Evolutionary conservation across 2,888 invertebrate genomes (phyloP).

Genomic region (Kuschelorhynchus macadamiae): DNA sequence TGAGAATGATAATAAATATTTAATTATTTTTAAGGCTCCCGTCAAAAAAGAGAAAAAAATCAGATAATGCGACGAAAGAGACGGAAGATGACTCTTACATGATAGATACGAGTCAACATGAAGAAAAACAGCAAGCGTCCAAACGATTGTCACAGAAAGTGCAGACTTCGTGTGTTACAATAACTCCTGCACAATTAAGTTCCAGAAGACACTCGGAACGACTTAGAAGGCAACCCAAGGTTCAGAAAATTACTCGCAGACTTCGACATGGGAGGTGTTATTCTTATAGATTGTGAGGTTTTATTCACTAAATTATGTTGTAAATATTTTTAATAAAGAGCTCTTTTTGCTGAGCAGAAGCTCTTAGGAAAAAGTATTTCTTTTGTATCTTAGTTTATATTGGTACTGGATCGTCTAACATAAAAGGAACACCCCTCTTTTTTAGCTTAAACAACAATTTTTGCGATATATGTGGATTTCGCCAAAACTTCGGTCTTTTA

Average conservation of each 20-base stretch:
- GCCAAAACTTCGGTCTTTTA: too few species aligned
- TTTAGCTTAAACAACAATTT: too few species aligned
- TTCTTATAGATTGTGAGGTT: conserved; percentile 35
- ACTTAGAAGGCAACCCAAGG: background rate
- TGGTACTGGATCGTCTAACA: too few species aligned
- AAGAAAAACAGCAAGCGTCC: background rate
- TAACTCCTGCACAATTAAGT: background rate
- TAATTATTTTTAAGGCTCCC: conserved; percentile 1
- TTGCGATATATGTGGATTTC: too few species aligned
- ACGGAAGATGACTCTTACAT: background rate
- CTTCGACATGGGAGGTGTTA: conserved; percentile 37
- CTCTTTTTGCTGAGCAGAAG: too few species aligned
- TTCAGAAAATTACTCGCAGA: conserved; percentile 39
- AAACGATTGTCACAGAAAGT: too few species aligned
- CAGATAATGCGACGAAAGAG: background rate
- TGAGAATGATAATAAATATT: too few species aligned
- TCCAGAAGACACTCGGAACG: conserved; percentile 4
- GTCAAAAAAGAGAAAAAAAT: conserved; percentile 26
- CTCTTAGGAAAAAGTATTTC: background rate
- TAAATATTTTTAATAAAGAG: conserved; percentile 19
- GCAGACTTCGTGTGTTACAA: too few species aligned
- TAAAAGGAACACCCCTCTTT: too few species aligned
- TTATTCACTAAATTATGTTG: conserved; percentile 16
- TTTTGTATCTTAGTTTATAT: too few species aligned
- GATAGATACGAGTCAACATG: background rate